Conservation (phyloP, 2,888 invertebrate species). For the Vannuccia rotundouncinata region DNA sequence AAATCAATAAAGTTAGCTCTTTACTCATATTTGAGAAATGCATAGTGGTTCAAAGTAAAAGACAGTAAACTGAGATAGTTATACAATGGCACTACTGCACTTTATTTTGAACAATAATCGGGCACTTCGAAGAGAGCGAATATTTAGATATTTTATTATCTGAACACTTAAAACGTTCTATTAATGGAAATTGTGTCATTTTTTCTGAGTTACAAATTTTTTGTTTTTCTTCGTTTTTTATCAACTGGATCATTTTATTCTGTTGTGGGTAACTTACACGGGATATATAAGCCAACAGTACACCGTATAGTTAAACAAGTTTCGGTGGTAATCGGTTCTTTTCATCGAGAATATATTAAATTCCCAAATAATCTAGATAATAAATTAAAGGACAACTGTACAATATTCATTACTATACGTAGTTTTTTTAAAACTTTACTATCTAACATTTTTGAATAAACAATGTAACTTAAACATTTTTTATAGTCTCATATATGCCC, state of each 20-base stretch:
- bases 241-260: conserved; percentile 25
- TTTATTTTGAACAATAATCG: conserved; percentile 5
- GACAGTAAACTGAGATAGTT: conserved; percentile 12
- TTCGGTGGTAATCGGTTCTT: too few species aligned
- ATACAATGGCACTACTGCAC: conserved; percentile 1
- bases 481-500: too few species aligned
- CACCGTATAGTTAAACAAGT: background rate
- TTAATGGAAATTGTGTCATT: conserved; percentile 7
- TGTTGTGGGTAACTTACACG: conserved; percentile 6
- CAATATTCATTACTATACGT: too few species aligned
- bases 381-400: too few species aligned
- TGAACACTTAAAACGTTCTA: conserved; percentile 21
- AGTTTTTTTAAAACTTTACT: too few species aligned
- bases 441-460: too few species aligned
- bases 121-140: conserved; percentile 7
- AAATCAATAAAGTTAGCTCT: conserved; percentile 19
- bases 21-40: conserved; percentile 4
- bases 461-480: too few species aligned
- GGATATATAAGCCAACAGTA: conserved; percentile 3
- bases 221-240: background rate
- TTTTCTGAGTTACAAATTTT: background rate
- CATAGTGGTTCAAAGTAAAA: conserved; percentile 24
- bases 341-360: too few species aligned
- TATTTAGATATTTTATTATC: conserved; percentile 17
- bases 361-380: too few species aligned